Percentiles rank a stretch among this genome's conserved stretches.
Conservation (phyloP, 2,888 invertebrate species). For the Atrina japonica region DNA sequence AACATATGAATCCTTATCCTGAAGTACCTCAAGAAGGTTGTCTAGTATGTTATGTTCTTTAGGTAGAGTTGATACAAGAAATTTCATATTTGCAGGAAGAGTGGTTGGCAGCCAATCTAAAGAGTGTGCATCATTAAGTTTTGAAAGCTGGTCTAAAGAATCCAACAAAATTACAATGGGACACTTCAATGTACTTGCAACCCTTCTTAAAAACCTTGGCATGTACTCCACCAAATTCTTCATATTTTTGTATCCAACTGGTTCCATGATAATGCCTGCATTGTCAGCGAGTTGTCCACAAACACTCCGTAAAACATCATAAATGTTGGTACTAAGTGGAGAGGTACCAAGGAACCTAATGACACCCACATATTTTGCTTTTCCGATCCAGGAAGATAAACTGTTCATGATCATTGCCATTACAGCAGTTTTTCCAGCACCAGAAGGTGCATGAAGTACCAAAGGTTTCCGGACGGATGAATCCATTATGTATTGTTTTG, state of each 20-base stretch:
- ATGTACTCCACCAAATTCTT: constrained; percentile 62
- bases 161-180: constrained; percentile 74
- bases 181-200: constrained; percentile 57
- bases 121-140: constrained; percentile 62
- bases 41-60: constrained; percentile 62
- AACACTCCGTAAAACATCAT: constrained; percentile 64
- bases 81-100: constrained; percentile 71
- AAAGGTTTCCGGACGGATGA: constrained; percentile 58
- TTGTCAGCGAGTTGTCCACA: constrained; percentile 69
- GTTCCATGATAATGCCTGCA: constrained; percentile 66
- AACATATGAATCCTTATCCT: constrained; percentile 60
- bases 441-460: constrained; percentile 71
- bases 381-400: constrained; percentile 61
- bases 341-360: constrained; percentile 73
- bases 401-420: constrained; percentile 73
- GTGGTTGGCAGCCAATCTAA: constrained; percentile 71
- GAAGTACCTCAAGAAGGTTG: constrained; percentile 59
- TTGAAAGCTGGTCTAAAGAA: constrained; percentile 73
- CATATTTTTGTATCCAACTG: constrained; percentile 66
- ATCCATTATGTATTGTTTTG: constrained; percentile 56
- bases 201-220: constrained; percentile 67
- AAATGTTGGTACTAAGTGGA: constrained; percentile 60
- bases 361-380: constrained; percentile 48
- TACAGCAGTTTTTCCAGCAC: constrained; percentile 73
- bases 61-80: constrained; percentile 73